Percentiles rank a stretch among this genome's conserved stretches.
Conservation (phyloP, 2,113 vertebrate species). For the Neolamprologus cancellatus region DNA sequence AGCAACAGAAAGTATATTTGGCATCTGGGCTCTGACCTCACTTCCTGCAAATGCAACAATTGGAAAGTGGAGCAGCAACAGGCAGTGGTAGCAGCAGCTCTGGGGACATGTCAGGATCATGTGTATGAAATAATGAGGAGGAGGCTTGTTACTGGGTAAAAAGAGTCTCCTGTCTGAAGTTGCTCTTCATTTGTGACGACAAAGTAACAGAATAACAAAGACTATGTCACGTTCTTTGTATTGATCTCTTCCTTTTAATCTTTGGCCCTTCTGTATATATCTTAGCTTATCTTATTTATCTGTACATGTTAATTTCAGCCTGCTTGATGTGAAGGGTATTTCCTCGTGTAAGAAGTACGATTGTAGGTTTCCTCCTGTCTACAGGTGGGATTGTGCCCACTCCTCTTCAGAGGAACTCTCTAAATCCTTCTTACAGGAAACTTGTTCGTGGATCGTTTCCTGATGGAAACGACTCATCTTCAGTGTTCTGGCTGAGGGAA, state of each 20-base stretch:
- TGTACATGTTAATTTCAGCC: not conserved
- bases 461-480: not conserved
- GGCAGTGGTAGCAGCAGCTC: not conserved
- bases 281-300: not conserved
- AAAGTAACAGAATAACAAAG: not conserved
- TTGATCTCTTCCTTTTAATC: not conserved
- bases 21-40: not conserved
- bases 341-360: not conserved
- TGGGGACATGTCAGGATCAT: not conserved
- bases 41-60: not conserved
- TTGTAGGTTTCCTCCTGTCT: not conserved
- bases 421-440: not conserved
- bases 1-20: not conserved
- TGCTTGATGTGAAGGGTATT: not conserved
- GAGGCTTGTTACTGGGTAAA: not conserved
- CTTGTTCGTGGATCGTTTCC: accelerated
- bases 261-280: not conserved
- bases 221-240: not conserved
- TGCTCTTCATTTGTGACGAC: not conserved
- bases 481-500: not conserved
- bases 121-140: not conserved
- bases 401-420: not conserved
- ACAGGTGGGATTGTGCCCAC: not conserved
- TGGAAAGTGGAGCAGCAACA: not conserved
- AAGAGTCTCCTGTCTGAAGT: not conserved